These are phyloP conservation scores for Ethmia dodecea DNA, from an alignment of 2,888 invertebrate species.

Conservation along the genomic window DNA sequence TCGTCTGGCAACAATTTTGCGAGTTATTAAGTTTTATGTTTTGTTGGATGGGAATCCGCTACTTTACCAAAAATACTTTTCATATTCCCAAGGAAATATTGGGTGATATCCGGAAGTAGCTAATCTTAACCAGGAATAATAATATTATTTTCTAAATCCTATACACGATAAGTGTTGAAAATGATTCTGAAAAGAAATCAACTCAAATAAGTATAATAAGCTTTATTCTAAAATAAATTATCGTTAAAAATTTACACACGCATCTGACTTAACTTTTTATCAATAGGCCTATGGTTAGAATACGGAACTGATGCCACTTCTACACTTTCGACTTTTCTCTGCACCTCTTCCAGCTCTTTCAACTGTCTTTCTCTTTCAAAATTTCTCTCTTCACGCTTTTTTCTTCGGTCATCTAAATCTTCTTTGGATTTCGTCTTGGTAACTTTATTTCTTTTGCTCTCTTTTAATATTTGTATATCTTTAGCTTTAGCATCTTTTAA, in stretches of 20 bases:
- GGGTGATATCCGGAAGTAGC: too few relatives aligned
- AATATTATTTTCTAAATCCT: too few relatives aligned
- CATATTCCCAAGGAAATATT: too few relatives aligned
- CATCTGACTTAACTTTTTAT: not conserved
- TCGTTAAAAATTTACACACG: not conserved
- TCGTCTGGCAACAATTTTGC: too few relatives aligned
- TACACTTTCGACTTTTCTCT: slow-evolving; percentile 30
- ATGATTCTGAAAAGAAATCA: slow-evolving; percentile 3
- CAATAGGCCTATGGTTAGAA: not conserved
- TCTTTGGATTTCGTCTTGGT: too few relatives aligned
- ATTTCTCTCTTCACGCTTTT: slow-evolving; percentile 21
- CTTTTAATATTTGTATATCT: slow-evolving; percentile 2
- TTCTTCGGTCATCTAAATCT: not conserved
- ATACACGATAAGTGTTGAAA: not conserved
- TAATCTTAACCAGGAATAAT: too few relatives aligned
- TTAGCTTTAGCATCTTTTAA: slow-evolving; percentile 5
- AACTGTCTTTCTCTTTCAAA: slow-evolving; percentile 24
- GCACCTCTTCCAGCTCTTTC: slow-evolving; percentile 33
- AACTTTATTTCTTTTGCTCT: not conserved
- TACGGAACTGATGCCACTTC: slow-evolving; percentile 15
- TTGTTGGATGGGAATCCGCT: too few relatives aligned
- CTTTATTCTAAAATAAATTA: slow-evolving; percentile 9
- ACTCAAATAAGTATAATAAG: slow-evolving; percentile 3
- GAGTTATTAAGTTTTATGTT: too few relatives aligned
- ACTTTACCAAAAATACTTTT: too few relatives aligned